Evolutionary conservation across 1,140 invertebrate genomes (phyloP).

Genomic region (Sipha flava): DNA sequence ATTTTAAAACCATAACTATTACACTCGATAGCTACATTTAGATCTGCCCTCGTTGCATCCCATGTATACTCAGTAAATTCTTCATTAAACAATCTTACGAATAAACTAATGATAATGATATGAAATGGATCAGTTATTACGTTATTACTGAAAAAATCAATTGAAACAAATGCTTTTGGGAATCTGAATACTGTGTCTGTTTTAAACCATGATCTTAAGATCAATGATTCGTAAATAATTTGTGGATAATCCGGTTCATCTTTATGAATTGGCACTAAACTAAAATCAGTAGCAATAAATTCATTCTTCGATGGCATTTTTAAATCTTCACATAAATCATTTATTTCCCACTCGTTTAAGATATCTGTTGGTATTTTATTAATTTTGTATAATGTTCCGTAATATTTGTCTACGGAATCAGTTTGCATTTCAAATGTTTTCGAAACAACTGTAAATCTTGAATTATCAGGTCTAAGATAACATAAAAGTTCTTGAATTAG

Average conservation of each 20-base stretch:
- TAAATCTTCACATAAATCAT: slow-evolving; percentile 55
- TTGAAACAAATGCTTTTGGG: slow-evolving; percentile 74
- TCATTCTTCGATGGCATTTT: slow-evolving; percentile 74
- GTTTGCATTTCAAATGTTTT: slow-evolving; percentile 60
- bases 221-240: slow-evolving; percentile 68
- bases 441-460: slow-evolving; percentile 61
- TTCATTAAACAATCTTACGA: slow-evolving; percentile 74
- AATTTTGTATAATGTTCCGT: slow-evolving; percentile 77
- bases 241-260: slow-evolving; percentile 53
- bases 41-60: slow-evolving; percentile 77
- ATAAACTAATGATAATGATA: slow-evolving; percentile 74
- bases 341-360: slow-evolving; percentile 61
- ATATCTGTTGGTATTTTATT: slow-evolving; percentile 56
- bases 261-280: slow-evolving; percentile 58
- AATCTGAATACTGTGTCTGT: slow-evolving; percentile 86
- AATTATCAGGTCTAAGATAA: slow-evolving; percentile 68
- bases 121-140: slow-evolving; percentile 77
- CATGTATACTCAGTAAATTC: slow-evolving; percentile 87
- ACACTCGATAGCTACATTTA: slow-evolving; percentile 68
- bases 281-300: slow-evolving; percentile 82
- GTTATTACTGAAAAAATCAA: slow-evolving; percentile 75
- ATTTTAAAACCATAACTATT: slow-evolving; percentile 75
- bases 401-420: slow-evolving; percentile 69
- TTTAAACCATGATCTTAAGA: slow-evolving; percentile 84
- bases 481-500: slow-evolving; percentile 64